A percentile compares a stretch with the other conserved stretches of the same genome.
phyloP scores from a whole-genome alignment of 2,797 vertebrate genomes.

The Arrhamphus sclerolepis region DNA sequence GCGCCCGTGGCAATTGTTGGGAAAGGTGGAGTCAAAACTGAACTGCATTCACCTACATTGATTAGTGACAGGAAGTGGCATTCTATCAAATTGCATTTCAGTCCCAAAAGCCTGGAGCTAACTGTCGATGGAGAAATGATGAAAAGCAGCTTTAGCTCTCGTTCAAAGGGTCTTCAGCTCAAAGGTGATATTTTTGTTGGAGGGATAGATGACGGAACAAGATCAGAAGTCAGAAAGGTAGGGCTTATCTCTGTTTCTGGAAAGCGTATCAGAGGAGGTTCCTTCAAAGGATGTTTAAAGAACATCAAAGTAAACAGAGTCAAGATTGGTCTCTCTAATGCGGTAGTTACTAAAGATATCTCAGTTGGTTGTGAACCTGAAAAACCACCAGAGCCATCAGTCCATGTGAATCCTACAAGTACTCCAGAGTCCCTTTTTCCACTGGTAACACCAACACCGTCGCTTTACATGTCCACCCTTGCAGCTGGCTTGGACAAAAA shows the following conservation, averaged over 20 bases:
- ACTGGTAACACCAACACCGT: slow-evolving; percentile 61
- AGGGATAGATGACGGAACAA: slow-evolving; percentile 83
- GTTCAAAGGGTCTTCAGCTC: slow-evolving; percentile 74
- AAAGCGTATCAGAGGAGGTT: slow-evolving; percentile 84
- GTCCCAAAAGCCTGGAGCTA: slow-evolving; percentile 81
- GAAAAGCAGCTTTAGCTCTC: slow-evolving; percentile 75
- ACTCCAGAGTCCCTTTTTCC: slow-evolving; percentile 33
- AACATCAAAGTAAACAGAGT: slow-evolving; percentile 82
- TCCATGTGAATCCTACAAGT: slow-evolving; percentile 61
- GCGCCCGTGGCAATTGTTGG: slow-evolving; percentile 81
- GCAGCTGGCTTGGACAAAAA: slow-evolving; percentile 74
- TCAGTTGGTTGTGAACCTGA: slow-evolving; percentile 89
- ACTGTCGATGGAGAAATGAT: slow-evolving; percentile 82
- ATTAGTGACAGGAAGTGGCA: slow-evolving; percentile 89
- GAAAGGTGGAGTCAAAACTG: slow-evolving; percentile 77
- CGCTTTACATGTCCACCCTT: slow-evolving; percentile 68
- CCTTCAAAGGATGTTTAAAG: slow-evolving; percentile 91
- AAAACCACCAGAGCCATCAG: slow-evolving; percentile 50
- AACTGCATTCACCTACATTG: slow-evolving; percentile 78
- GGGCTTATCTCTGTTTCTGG: slow-evolving; percentile 83
- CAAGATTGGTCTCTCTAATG: slow-evolving; percentile 83
- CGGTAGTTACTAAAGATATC: slow-evolving; percentile 88
- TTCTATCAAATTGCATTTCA: slow-evolving; percentile 80
- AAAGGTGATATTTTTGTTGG: slow-evolving; percentile 86
- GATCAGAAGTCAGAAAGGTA: slow-evolving; percentile 80